Conservation (phyloP, 1,140 invertebrate genomes). For the Dreissena polymorpha region DNA sequence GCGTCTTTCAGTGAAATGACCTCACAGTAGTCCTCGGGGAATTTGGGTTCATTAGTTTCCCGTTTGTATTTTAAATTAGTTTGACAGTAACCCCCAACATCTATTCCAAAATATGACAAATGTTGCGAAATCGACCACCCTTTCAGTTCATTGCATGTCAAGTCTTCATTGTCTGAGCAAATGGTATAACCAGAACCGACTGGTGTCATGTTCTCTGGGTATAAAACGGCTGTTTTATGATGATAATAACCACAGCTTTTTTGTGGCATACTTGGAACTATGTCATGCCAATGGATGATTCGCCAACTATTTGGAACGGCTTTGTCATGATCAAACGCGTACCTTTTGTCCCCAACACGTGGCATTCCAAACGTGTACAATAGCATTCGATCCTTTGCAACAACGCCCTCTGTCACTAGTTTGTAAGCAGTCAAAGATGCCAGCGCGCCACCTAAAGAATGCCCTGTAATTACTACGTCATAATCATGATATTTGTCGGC, state of each 20-base stretch:
- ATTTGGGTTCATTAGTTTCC: neutral
- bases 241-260: conserved; percentile 19
- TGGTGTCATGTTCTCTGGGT: neutral
- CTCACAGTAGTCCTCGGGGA: neutral
- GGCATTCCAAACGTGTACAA: conserved; percentile 50
- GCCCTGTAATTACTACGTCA: conserved; percentile 30
- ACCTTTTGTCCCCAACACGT: conserved; percentile 33
- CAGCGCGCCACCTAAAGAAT: conserved; percentile 35
- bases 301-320: conserved; percentile 30
- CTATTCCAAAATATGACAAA: neutral
- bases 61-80: neutral
- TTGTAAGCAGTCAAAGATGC: conserved; percentile 24
- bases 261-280: conserved; percentile 23
- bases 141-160: neutral
- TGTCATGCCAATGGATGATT: conserved; percentile 12
- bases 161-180: conserved; percentile 30
- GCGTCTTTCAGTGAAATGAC: conserved; percentile 2
- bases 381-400: neutral
- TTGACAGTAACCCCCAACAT: neutral
- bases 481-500: conserved; percentile 7
- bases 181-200: conserved; percentile 1
- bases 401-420: conserved; percentile 17
- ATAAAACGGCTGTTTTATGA: conserved; percentile 21
- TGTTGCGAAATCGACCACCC: neutral
- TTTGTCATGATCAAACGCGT: conserved; percentile 22